These are phyloP conservation scores for Zoanthus sansibaricus DNA, from an alignment of 92 coral and sea anemone species.

Conservation along the genomic window DNA sequence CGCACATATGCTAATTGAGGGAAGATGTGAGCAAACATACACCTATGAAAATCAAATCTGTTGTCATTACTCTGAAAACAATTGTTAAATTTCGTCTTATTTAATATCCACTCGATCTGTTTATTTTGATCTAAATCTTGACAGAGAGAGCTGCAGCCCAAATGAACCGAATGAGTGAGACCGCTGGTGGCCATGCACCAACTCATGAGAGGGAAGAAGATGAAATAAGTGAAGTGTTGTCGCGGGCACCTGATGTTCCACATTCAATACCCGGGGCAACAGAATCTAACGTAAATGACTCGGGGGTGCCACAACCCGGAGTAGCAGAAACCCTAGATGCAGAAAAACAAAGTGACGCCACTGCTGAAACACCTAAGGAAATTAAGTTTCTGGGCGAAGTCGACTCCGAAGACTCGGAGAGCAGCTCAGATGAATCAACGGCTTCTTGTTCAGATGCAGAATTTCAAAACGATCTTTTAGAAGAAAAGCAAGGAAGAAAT, in stretches of 20 bases:
- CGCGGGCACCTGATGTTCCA: conserved; percentile 43
- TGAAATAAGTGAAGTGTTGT: conserved; percentile 28
- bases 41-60: too few relatives aligned
- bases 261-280: conserved; percentile 25
- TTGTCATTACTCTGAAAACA: too few relatives aligned
- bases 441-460: conserved; percentile 21
- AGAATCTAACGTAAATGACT: conserved; percentile 2
- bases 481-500: not conserved
- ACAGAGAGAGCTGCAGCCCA: conserved; percentile 39
- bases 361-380: not conserved
- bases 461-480: not conserved
- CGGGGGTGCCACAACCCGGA: not conserved
- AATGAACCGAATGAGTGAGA: conserved; percentile 17
- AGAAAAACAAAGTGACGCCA: not conserved
- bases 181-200: not conserved
- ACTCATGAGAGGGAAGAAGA: conserved; percentile 14
- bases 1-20: too few relatives aligned
- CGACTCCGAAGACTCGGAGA: conserved; percentile 36
- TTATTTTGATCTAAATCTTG: not conserved
- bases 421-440: conserved; percentile 40
- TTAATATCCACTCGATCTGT: not conserved
- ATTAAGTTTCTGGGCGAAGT: conserved; percentile 45
- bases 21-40: too few relatives aligned
- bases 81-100: not conserved
- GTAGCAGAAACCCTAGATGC: not conserved